Conservation (phyloP, 2,113 vertebrate species). For the Gasterosteus aculeatus region DNA sequence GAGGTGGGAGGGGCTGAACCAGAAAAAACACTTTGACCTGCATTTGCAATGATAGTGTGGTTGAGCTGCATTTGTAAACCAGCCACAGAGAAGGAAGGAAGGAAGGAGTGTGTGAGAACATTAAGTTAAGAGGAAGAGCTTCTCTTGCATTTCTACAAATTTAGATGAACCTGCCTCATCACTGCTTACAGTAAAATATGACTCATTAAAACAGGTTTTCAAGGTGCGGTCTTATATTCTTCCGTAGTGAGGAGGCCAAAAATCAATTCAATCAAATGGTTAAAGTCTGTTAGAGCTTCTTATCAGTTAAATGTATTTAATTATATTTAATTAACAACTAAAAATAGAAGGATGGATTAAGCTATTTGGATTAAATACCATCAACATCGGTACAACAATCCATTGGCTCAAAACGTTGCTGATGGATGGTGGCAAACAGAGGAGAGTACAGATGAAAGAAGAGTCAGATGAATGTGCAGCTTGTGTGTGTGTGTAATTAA, state of each 20-base stretch:
- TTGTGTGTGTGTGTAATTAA: background rate
- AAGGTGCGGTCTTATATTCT: background rate
- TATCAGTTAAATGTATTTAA: too few relatives aligned
- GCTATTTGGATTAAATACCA: background rate
- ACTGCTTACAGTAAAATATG: background rate
- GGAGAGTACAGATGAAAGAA: background rate
- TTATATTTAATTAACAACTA: too few relatives aligned
- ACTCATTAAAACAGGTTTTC: background rate
- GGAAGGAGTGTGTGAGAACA: background rate
- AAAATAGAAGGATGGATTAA: background rate
- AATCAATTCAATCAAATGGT: background rate
- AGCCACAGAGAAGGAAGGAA: background rate
- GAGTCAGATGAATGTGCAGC: background rate
- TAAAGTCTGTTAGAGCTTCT: background rate
- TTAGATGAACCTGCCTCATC: background rate
- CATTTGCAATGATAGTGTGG: background rate
- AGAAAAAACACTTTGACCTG: constrained; percentile 7
- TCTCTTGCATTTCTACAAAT: background rate
- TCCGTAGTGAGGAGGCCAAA: background rate
- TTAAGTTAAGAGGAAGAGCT: background rate
- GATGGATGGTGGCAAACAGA: background rate
- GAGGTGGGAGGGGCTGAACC: background rate
- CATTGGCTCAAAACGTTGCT: background rate
- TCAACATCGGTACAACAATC: background rate
- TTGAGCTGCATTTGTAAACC: background rate